phyloP scores from a whole-genome alignment of 2,888 invertebrate genomes.

The Rambutsinella grinnellia region DNA sequence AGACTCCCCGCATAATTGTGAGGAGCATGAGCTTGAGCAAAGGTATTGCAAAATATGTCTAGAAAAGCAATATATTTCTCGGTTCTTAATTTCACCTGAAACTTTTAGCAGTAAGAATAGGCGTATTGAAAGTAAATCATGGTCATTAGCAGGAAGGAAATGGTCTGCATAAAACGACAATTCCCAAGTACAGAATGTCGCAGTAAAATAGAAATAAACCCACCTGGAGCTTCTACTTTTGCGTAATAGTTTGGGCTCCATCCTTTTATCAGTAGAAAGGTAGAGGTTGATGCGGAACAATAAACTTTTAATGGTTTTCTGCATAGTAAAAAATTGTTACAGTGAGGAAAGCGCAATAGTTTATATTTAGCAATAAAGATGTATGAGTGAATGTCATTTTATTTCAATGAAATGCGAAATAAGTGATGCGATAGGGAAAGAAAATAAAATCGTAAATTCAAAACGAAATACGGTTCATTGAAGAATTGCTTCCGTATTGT shows the following conservation, averaged over 20 bases:
- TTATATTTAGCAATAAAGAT: constrained; percentile 10
- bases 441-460: too few species aligned
- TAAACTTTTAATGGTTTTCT: constrained; percentile 18
- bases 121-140: constrained; percentile 44
- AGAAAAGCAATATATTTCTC: neutral
- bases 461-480: too few species aligned
- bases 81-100: neutral
- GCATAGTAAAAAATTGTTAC: constrained; percentile 10
- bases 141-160: constrained; percentile 38
- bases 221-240: neutral
- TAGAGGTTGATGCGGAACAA: neutral
- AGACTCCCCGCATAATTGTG: constrained; percentile 14
- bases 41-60: constrained; percentile 3
- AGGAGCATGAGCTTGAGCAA: neutral
- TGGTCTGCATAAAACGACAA: constrained; percentile 6
- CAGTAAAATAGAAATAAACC: neutral
- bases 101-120: constrained; percentile 4
- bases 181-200: neutral
- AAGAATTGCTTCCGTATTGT: too few species aligned
- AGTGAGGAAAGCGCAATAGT: neutral
- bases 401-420: too few species aligned
- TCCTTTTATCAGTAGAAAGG: neutral
- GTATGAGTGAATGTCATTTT: neutral
- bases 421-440: too few species aligned
- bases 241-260: neutral